Evolutionary conservation across 2,797 vertebrate genomes (phyloP).

Genomic region (Enteromius afrohamiltoni): DNA sequence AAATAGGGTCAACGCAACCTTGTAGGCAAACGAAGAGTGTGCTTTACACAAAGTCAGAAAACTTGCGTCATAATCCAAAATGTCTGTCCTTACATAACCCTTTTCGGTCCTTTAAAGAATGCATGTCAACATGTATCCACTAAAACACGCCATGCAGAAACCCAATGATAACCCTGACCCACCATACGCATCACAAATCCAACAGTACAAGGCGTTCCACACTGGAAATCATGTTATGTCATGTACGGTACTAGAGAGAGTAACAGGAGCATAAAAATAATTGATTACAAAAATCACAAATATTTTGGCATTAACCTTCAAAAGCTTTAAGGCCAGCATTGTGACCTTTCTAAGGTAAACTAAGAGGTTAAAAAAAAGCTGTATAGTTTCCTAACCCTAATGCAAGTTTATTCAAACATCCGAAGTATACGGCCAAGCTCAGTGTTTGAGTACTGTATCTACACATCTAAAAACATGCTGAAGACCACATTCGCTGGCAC

Average conservation of each 20-base stretch:
- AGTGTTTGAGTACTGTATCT: not conserved
- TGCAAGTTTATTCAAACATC: not conserved
- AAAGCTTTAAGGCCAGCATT: not conserved
- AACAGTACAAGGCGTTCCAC: slow-evolving; percentile 11
- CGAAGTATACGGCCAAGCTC: not conserved
- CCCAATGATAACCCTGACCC: slow-evolving; percentile 26
- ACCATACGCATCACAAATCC: slow-evolving; percentile 13
- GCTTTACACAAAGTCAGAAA: not conserved
- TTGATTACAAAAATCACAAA: not conserved
- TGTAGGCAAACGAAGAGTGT: not conserved
- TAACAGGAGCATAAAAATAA: not conserved
- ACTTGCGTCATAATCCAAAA: not conserved
- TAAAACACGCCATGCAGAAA: not conserved
- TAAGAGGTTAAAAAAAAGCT: not conserved
- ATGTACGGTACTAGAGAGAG: too few species aligned
- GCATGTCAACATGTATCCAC: slow-evolving; percentile 18
- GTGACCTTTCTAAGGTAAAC: not conserved
- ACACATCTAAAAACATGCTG: not conserved
- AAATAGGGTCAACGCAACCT: not conserved
- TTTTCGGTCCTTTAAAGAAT: not conserved
- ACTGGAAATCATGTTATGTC: not conserved
- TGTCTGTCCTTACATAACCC: not conserved
- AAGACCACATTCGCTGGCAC: not conserved
- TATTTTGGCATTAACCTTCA: not conserved
- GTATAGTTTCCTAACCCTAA: not conserved